These are phyloP conservation scores for Eleutherodactylus coqui DNA, from an alignment of 2,797 vertebrate genomes.

Conservation along the genomic window DNA sequence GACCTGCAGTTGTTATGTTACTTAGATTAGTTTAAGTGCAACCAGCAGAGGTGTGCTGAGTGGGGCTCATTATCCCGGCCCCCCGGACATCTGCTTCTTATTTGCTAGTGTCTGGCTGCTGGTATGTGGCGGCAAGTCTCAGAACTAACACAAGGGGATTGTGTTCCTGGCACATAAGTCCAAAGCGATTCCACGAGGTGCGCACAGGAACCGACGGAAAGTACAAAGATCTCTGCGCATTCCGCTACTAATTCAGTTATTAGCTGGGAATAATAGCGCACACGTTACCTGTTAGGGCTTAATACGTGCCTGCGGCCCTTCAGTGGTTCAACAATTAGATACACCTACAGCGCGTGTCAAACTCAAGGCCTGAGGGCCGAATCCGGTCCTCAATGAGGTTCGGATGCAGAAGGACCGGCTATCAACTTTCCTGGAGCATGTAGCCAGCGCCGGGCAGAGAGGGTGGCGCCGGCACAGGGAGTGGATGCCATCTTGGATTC, in stretches of 20 bases:
- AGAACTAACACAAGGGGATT: conserved; percentile 57
- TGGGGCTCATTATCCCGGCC: conserved; percentile 47
- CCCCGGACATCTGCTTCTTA: conserved; percentile 58
- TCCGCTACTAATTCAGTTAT: conserved; percentile 16
- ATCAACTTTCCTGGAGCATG: no score
- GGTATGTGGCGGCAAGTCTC: conserved; percentile 58
- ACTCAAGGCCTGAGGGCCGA: no score
- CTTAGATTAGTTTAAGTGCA: conserved; percentile 67
- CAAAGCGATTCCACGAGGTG: conserved; percentile 50
- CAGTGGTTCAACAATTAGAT: background rate
- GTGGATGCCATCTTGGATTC: no score
- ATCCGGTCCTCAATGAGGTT: no score
- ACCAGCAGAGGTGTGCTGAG: conserved; percentile 62
- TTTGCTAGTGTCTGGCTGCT: conserved; percentile 60
- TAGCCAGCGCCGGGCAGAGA: no score
- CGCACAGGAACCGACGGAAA: background rate
- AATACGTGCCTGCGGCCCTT: background rate
- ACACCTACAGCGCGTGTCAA: no score
- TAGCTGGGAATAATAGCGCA: conserved; percentile 1
- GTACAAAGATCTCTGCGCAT: conserved; percentile 19
- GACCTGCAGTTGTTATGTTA: conserved; percentile 72
- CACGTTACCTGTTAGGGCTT: conserved; percentile 25
- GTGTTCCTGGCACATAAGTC: conserved; percentile 46
- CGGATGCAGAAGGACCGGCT: no score
- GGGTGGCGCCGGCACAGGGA: no score